These are phyloP conservation scores for Pithys albifrons DNA, from an alignment of 2,113 vertebrate genomes.

Conservation along the genomic window DNA sequence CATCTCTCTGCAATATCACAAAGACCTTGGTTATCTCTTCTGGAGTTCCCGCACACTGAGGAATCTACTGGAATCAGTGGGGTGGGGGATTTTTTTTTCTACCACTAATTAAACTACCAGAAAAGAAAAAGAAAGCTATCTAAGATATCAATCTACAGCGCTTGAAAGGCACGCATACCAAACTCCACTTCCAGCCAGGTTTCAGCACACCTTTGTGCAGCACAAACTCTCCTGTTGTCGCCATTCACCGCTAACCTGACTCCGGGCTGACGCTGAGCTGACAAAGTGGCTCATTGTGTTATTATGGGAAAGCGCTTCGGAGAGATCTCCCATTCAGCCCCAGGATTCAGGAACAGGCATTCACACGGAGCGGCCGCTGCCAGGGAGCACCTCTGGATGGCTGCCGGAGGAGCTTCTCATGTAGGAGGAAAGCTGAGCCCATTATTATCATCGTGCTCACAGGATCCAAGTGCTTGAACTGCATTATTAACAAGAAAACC, in stretches of 20 bases:
- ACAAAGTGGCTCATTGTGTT: slow-evolving; percentile 73
- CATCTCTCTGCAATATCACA: background rate
- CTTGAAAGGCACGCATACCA: slow-evolving; percentile 18
- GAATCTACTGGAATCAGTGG: background rate
- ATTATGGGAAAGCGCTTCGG: slow-evolving; percentile 75
- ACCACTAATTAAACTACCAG: background rate
- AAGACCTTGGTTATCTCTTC: slow-evolving; percentile 8
- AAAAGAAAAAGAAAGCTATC: background rate
- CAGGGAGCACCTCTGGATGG: slow-evolving; percentile 64
- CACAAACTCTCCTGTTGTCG: background rate
- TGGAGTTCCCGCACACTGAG: background rate
- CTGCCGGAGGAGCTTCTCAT: slow-evolving; percentile 32
- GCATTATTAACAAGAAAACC: background rate
- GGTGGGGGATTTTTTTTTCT: background rate
- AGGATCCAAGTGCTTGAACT: background rate
- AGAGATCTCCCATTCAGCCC: slow-evolving; percentile 75
- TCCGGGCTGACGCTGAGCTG: slow-evolving; percentile 51
- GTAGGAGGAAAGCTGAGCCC: slow-evolving; percentile 13
- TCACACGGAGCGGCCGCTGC: slow-evolving; percentile 59
- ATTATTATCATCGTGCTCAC: background rate
- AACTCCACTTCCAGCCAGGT: background rate
- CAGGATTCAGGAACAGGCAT: slow-evolving; percentile 41
- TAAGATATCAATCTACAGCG: background rate
- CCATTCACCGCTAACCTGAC: slow-evolving; percentile 58
- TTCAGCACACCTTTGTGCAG: slow-evolving; percentile 66